Base-by-base conservation (phyloP, 2,113 vertebrate genomes). In the Isichthys henryi region DNA sequence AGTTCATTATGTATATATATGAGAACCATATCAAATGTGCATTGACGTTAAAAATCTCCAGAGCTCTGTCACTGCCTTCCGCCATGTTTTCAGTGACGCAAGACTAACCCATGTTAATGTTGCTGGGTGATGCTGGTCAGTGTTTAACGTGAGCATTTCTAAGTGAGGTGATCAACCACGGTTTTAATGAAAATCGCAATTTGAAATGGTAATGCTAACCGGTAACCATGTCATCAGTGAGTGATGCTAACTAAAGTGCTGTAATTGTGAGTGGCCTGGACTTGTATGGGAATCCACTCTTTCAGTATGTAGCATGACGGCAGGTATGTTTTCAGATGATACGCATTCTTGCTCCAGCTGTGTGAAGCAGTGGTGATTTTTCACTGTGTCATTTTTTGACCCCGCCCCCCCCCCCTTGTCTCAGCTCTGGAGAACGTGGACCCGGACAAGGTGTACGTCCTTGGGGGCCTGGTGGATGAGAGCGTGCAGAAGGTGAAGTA, bases 391-490 rank as follows among this genome's bases (percentile, higher is more conserved):
- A 45, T 82, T 82, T 82, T 82, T 82, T 58, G 11, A 85, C 17
- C 52, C 53, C 53, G 5, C 0, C 2, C 56, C 35, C 27, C 8
- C 39, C 0, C 88, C 19, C 11, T 43, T 43, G n/a, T 93, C 92
- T 88, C 92, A 98, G 98, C 95, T 50, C 95, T 99, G 91, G 93
- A 97, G 92, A 95, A 96, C 2, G 89, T 99, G 52, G 95, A 97
- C 50, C 91, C 93, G 0, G 93, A 95, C 66, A 97, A 95, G 87
- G 96, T 99, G 35, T 98, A 98, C 0, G 77, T 99, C 90, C 96
- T 99, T 0, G 98, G 98, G 35, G 98, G 98, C 13, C 95, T 99
- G 66, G 98, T 99, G 91, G 98, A 99, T 86, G 98, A 99, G 95
- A 99, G 96, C 91, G 95, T 99, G 92, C 97, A 97, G 92, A 99